Percentiles rank a stretch among this genome's conserved stretches.
These are phyloP conservation scores for Phalacrocorax brasilianus DNA, from an alignment of 2,113 vertebrate species.

Conservation along the genomic window DNA sequence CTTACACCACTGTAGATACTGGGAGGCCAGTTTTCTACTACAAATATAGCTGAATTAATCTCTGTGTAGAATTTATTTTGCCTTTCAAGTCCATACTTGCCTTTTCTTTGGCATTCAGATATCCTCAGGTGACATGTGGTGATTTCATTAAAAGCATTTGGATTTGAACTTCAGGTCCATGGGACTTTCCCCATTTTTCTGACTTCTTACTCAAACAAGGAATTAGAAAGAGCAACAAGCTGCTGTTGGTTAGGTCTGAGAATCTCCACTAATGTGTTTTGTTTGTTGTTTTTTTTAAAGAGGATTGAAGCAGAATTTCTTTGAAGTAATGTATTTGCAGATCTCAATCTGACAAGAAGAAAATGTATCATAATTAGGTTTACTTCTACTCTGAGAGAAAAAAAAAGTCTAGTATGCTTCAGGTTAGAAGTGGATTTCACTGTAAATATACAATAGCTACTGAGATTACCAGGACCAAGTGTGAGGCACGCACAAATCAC, in stretches of 20 bases:
- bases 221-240: not conserved
- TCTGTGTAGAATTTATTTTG: not conserved
- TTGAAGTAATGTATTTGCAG: slow-evolving; percentile 3
- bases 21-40: not conserved
- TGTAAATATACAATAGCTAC: slow-evolving; percentile 22
- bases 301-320: slow-evolving; percentile 14
- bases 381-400: not conserved
- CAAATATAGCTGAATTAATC: not conserved
- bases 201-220: slow-evolving; percentile 12
- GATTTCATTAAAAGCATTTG: not conserved
- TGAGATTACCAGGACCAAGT: not conserved
- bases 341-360: slow-evolving; percentile 1
- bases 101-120: not conserved
- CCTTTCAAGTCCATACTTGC: not conserved
- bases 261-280: not conserved
- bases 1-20: not conserved
- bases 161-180: not conserved
- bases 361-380: slow-evolving; percentile 33
- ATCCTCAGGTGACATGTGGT: not conserved
- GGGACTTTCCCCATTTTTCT: slow-evolving; percentile 6
- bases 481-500: not conserved
- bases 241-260: not conserved
- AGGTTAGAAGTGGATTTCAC: not conserved
- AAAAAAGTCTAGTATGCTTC: not conserved
- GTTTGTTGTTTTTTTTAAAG: not conserved